Evolutionary conservation across 2,888 invertebrate species (phyloP), one percentile per base, ranked within the genome.

Genomic region (Empis livida): DNA sequence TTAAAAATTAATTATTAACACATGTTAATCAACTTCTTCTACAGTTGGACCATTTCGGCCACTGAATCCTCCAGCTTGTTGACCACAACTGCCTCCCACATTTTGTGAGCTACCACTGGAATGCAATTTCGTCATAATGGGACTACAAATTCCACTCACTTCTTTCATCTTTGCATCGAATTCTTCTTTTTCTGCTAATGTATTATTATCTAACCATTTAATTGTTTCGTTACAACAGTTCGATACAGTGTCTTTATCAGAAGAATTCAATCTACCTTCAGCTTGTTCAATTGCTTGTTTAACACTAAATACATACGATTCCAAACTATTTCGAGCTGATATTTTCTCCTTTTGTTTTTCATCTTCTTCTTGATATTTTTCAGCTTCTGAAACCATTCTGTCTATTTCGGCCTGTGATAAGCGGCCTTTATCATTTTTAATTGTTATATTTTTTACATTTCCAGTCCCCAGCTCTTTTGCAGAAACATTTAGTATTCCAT

Each of bases 401-500:
- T 89, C 86, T 54, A 89, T 89, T 14, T 89, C 88, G 10, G 80
- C 80, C 61, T 87, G 84, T 15, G 84, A 84, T 43, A 89, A 71
- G 8, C 88, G 75, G 0, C 87, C 86, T 60, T 82, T 84, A 70
- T 89, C 85, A 68, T 88, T 89, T 62, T 83, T 84, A 52, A 89
- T 90, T 41, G 82, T 82, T 52, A 89, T 87, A 61, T 82, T 81
- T 65, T 80, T 83, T 50, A 76, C 78, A 53, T 82, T 82, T 23
- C 76, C 80, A 1, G 78, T 75, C 58, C 77, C 75, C 64, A 76
- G 77, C 52, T 79, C 79, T 52, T 80, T 77, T 16, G 91, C 91
- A 0, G 84, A 79, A 2, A 92, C 91, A 63, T 89, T 90, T 51
- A 97, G 72, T 67, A 96, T 96, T 62, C 96, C 95, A 68, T 97